Percentiles rank a stretch among this genome's conserved stretches.
Conservation (phyloP, 1,140 invertebrate species). For the Apis dorsata region DNA sequence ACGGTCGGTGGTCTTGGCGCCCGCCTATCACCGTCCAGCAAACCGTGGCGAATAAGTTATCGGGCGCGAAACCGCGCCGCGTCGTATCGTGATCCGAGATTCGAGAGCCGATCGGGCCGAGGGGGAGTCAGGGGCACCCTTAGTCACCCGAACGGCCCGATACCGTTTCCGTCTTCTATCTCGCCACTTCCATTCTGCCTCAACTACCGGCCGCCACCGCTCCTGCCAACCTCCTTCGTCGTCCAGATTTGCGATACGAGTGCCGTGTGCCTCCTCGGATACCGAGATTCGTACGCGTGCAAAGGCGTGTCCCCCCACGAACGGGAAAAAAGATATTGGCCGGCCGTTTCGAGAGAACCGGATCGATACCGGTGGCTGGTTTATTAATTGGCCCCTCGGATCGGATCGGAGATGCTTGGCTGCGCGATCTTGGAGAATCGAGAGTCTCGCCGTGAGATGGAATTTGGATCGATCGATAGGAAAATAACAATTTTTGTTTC, state of each 20-base stretch:
- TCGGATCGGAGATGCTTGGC: not conserved
- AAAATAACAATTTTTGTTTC: no score
- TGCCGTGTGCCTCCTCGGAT: not conserved
- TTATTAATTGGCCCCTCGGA: not conserved
- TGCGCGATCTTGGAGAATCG: no score
- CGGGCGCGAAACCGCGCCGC: slow-evolving; percentile 67
- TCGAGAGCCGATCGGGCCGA: slow-evolving; percentile 34
- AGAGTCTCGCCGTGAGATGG: no score
- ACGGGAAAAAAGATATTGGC: not conserved
- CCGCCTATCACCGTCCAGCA: slow-evolving; percentile 70
- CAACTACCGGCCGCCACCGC: slow-evolving; percentile 24
- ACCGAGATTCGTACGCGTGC: slow-evolving; percentile 34
- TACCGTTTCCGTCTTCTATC: slow-evolving; percentile 58
- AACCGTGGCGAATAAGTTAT: slow-evolving; percentile 70
- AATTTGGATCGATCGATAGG: no score
- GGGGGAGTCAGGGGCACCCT: slow-evolving; percentile 48
- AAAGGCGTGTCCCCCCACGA: slow-evolving; percentile 2
- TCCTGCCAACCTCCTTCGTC: slow-evolving; percentile 49
- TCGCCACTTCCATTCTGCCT: slow-evolving; percentile 42
- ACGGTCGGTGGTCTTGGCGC: slow-evolving; percentile 74
- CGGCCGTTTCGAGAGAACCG: not conserved
- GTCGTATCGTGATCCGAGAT: slow-evolving; percentile 49
- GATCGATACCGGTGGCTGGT: not conserved
- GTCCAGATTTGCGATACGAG: slow-evolving; percentile 58
- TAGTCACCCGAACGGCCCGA: slow-evolving; percentile 51